Base-by-base conservation (phyloP, 2,888 invertebrate genomes). In the Agrenia bidenticulata region DNA sequence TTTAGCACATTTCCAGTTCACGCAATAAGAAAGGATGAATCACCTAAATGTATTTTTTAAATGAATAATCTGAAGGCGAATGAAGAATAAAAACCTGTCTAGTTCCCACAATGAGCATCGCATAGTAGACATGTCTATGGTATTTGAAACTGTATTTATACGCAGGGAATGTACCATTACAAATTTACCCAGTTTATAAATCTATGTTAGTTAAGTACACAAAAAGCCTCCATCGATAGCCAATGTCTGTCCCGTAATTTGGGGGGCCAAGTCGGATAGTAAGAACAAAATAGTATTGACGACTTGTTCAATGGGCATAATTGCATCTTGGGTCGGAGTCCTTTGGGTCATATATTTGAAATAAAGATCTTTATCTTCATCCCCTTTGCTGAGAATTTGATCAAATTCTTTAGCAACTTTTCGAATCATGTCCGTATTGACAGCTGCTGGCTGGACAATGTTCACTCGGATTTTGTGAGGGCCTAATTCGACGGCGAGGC, bases 391-490 rank as follows among this genome's bases (percentile, higher is more conserved):
- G 39, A 86, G 87, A 17, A 85, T 80, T 67, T 84, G 84, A n/a
- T n/a, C n/a, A n/a, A n/a, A n/a, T n/a, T n/a, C n/a, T n/a, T n/a
- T n/a, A n/a, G n/a, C n/a, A n/a, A n/a, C n/a, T n/a, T n/a, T n/a
- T n/a, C n/a, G n/a, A 0, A 94, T 94, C 89, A 97, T 88, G 61
- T 88, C 90, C 0, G 96, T 97, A 84, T 93, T 82, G 13, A 94
- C 89, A 0, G 94, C 94, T 0, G 96, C 96, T 0, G 97, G 97
- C 80, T 94, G 94, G 0, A 97, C 89, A 13, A 87, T 84, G 79
- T 97, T 97, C 0, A 91, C 89, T 26, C 97, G 86, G 76, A 97
- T 94, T 49, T 87, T 86, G 39, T 67, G 61, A 0, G 86, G 85
- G 0, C 94, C 96, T 27, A 95, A 83, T 81, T 97, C 96, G 50